A percentile compares a stretch with the other conserved stretches of the same genome.
These are phyloP conservation scores for Spongilla lacustris DNA, from an alignment of 37 sponge, comb jelly and placozoan species.

Conservation along the genomic window DNA sequence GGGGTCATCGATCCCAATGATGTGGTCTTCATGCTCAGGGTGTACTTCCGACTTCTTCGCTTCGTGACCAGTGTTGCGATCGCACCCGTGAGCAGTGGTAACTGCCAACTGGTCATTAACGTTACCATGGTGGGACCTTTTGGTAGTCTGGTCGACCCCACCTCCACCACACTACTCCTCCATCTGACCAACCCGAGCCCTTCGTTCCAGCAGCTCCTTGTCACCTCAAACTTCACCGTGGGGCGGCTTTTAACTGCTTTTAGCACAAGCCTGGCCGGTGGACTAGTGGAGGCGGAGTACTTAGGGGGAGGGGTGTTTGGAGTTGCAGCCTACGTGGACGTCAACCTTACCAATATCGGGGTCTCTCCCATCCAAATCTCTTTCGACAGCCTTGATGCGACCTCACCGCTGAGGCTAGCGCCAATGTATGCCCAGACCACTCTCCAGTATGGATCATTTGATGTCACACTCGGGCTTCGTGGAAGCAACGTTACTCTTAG, in stretches of 20 bases:
- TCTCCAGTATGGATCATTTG: conserved; percentile 29
- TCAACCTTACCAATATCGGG: conserved; percentile 47
- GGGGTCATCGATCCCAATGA: conserved; percentile 65
- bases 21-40: conserved; percentile 70
- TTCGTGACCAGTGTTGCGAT: conserved; percentile 26
- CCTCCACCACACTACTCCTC: conserved; percentile 38
- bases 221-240: conserved; percentile 18
- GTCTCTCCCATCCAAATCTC: conserved; percentile 70
- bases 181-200: conserved; percentile 51
- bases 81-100: conserved; percentile 12
- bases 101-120: conserved; percentile 30
- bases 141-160: conserved; percentile 12
- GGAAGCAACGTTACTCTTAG: conserved; percentile 7
- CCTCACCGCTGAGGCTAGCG: conserved; percentile 32
- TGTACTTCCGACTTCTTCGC: conserved; percentile 38
- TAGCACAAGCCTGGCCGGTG: conserved; percentile 43
- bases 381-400: conserved; percentile 26
- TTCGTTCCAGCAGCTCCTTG: conserved; percentile 58
- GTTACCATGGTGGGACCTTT: conserved; percentile 13
- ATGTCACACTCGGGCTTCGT: conserved; percentile 8
- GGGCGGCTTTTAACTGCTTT: conserved; percentile 25
- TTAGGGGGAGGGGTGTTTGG: conserved; percentile 52
- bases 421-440: conserved; percentile 44
- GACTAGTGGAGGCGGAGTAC: conserved; percentile 51
- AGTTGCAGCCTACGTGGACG: conserved; percentile 14